phyloP scores from a whole-genome alignment of 2,888 invertebrate genomes.

The Subacronicta megacephala region DNA sequence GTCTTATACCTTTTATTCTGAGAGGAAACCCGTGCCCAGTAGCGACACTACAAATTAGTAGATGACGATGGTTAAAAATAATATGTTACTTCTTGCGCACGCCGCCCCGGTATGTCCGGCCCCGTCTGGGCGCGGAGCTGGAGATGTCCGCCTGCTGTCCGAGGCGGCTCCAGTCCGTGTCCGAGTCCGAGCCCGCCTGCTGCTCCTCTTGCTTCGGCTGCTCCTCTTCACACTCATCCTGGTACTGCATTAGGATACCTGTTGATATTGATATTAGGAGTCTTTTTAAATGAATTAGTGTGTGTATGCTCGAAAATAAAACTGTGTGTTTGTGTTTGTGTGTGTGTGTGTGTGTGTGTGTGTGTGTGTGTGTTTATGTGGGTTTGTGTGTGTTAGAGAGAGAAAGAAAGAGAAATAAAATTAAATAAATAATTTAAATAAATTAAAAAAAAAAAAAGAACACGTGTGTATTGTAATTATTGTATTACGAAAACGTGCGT shows the following conservation, averaged over 20 bases:
- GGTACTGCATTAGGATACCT: constrained; percentile 81
- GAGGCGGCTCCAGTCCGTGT: constrained; percentile 78
- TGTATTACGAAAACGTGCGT: too few species aligned
- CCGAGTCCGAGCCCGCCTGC: constrained; percentile 65
- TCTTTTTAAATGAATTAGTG: too few species aligned
- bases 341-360: background rate
- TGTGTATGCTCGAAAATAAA: background rate
- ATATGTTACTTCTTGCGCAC: constrained; percentile 71
- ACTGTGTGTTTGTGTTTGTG: too few species aligned
- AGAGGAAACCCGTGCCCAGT: too few species aligned
- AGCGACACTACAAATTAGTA: too few species aligned
- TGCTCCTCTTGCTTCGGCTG: constrained; percentile 41
- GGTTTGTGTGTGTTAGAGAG: too few species aligned
- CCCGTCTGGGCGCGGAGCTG: constrained; percentile 11
- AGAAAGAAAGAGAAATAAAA: too few species aligned
- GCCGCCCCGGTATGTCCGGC: constrained; percentile 63
- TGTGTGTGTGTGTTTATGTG: too few species aligned
- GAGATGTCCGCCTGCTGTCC: constrained; percentile 55
- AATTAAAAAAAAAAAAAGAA: too few species aligned
- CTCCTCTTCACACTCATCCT: constrained; percentile 77
- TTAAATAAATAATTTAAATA: too few species aligned
- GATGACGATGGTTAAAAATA: background rate
- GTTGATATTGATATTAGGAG: constrained; percentile 6
- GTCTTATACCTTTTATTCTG: too few species aligned
- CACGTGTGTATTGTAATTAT: too few species aligned